Base-by-base conservation (phyloP, 2,113 vertebrate genomes). In the Vulpes ferrilata region DNA sequence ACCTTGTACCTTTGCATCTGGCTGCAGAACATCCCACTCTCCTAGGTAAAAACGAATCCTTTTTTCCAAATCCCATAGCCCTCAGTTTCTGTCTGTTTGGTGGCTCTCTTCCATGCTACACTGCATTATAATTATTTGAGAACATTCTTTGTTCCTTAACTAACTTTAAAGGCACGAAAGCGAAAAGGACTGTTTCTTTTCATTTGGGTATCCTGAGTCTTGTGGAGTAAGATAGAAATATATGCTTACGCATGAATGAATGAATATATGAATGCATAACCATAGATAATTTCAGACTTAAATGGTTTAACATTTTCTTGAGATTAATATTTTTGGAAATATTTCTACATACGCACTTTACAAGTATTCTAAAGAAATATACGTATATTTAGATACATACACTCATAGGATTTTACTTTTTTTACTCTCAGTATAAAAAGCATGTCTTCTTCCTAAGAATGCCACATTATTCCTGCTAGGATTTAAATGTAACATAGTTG, bases 251-350 rank as follows among this genome's bases (percentile, higher is more conserved):
- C 35, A 53, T 80, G 35, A 88, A 65, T 55, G n/a, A 89, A 86
- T 64, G 71, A 93, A 69, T 84, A 43, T 11, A 57, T 91, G 71
- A 76, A 76, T 74, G 22, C 1, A 9, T 90, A 60, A 90, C 17
- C 30, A 19, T 35, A 73, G 27, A 15, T 78, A 81, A 88, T 55
- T 94, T 97, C 81, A 94, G 12, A 48, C 22, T 48, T 87, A 83
- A 65, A 55, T 92, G 11, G 71, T 59, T 94, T 92, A 80, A 81
- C 69, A 80, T 85, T 90, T 88, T 51, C 62, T 96, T 73, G 30
- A 96, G 48, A 91, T 67, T 90, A 94, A 83, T 95, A 71, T 55
- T 90, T 95, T 95, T 74, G 27, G 27, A 80, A 93, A 74, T 74
- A 64, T 83, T 96, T 48, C 62, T 79, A 67, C 3, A 55, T 69